These are phyloP conservation scores for Ditylenchus weischeri DNA, from an alignment of 2,888 invertebrate genomes.

Conservation along the genomic window DNA sequence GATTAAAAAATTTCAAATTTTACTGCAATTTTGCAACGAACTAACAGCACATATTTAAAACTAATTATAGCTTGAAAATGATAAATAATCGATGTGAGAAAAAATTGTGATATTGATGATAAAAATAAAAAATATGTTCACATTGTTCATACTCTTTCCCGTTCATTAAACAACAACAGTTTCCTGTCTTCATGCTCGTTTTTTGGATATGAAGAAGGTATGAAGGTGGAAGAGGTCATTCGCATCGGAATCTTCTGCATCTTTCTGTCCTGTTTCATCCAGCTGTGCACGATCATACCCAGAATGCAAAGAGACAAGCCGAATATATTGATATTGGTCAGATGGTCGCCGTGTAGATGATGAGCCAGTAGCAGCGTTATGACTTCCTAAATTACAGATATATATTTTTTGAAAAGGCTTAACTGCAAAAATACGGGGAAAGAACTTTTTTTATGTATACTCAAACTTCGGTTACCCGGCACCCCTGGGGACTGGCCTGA, in stretches of 20 bases:
- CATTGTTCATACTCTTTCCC: background rate
- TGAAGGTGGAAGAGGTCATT: conserved; percentile 7
- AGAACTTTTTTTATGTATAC: too few relatives aligned
- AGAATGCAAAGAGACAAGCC: conserved; percentile 82
- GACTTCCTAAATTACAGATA: conserved; percentile 72
- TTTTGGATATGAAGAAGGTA: conserved; percentile 7
- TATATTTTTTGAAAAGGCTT: too few relatives aligned
- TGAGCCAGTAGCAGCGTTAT: conserved; percentile 84
- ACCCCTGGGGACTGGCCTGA: too few relatives aligned
- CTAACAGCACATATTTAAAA: too few relatives aligned
- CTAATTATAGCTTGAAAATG: too few relatives aligned
- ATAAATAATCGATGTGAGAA: too few relatives aligned
- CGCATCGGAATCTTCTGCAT: conserved; percentile 1
- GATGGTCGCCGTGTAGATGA: conserved; percentile 77
- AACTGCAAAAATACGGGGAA: too few relatives aligned
- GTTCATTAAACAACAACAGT: background rate
- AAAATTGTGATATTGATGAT: background rate
- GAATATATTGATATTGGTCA: conserved; percentile 76
- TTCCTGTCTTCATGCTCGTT: background rate
- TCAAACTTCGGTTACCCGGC: too few relatives aligned
- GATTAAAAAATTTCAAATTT: too few relatives aligned
- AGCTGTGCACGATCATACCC: conserved; percentile 68
- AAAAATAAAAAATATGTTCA: background rate
- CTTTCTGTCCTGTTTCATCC: conserved; percentile 22
- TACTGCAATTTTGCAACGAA: too few relatives aligned